A percentile compares a stretch with the other conserved stretches of the same genome.
phyloP scores from a whole-genome alignment of 1,140 invertebrate species.

The Phortica variegata region DNA sequence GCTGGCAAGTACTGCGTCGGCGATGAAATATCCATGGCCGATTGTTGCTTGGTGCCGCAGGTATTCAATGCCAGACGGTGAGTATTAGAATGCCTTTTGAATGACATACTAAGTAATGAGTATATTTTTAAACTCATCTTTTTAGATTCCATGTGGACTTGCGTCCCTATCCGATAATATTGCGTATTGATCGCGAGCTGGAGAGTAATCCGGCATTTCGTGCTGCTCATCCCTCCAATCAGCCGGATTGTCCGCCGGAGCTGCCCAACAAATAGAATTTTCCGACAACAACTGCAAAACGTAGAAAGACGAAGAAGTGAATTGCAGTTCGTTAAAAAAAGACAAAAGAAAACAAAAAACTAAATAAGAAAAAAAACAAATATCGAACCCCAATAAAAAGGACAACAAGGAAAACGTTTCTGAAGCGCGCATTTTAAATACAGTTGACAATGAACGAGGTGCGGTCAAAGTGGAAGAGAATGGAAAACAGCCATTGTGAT shows the following conservation, averaged over 20 bases:
- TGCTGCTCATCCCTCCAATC: constrained; percentile 81
- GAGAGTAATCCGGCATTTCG: constrained; percentile 87
- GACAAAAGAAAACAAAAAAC: constrained; percentile 20
- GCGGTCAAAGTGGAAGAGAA: constrained; percentile 11
- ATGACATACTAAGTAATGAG: neutral
- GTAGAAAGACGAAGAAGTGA: constrained; percentile 54
- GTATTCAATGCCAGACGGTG: constrained; percentile 85
- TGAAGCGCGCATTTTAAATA: too few species aligned
- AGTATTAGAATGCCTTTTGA: constrained; percentile 7
- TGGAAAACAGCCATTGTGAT: constrained; percentile 50
- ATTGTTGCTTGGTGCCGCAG: constrained; percentile 94
- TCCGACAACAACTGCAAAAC: constrained; percentile 55
- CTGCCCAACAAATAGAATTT: constrained; percentile 68
- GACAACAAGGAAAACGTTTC: neutral
- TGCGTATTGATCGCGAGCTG: constrained; percentile 80
- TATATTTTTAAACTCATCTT: neutral
- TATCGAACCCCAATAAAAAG: constrained; percentile 9
- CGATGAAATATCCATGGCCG: constrained; percentile 89
- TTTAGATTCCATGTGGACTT: constrained; percentile 92
- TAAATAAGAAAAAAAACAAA: constrained; percentile 18
- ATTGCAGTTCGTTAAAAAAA: constrained; percentile 43
- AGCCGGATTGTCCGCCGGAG: constrained; percentile 88
- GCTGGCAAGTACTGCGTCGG: constrained; percentile 94
- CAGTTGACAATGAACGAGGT: too few species aligned
- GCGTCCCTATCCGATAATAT: constrained; percentile 83